Percentiles rank a stretch among this genome's conserved stretches.
Conservation (phyloP, 1,140 invertebrate species). For the Tetragonula clypearis region DNA sequence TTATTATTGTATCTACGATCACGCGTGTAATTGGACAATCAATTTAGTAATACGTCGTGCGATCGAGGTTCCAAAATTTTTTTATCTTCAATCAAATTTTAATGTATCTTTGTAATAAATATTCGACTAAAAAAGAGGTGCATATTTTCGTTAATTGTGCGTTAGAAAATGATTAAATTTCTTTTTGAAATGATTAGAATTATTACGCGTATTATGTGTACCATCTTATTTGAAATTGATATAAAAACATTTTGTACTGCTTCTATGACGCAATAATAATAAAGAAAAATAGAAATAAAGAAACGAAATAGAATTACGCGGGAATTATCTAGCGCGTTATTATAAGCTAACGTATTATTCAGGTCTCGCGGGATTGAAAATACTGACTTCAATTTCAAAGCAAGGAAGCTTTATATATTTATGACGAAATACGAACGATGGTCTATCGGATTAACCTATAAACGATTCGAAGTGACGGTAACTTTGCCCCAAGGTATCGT, state of each 20-base stretch:
- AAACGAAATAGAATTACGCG: neutral
- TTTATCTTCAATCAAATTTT: neutral
- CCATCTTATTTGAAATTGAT: too few relatives aligned
- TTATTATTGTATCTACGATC: neutral
- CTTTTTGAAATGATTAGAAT: too few relatives aligned
- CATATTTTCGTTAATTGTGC: too few relatives aligned
- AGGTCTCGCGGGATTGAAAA: slow-evolving; percentile 58
- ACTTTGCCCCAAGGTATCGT: slow-evolving; percentile 65
- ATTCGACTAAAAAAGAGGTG: too few relatives aligned
- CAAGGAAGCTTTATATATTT: slow-evolving; percentile 65
- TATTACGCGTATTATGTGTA: too few relatives aligned
- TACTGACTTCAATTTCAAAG: slow-evolving; percentile 49
- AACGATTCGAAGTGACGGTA: slow-evolving; percentile 57
- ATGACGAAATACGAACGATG: slow-evolving; percentile 47
- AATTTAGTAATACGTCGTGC: neutral
- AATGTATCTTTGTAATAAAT: too few relatives aligned
- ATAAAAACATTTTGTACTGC: neutral
- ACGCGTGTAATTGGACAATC: neutral
- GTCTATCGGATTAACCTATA: slow-evolving; percentile 61
- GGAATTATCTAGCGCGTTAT: neutral
- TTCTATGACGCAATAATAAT: neutral
- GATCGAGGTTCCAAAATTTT: neutral
- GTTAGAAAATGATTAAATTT: too few relatives aligned
- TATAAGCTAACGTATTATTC: slow-evolving; percentile 26
- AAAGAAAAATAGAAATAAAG: too few relatives aligned